Conservation (phyloP, 2,797 vertebrate species). For the Tokudaia muenninki region DNA sequence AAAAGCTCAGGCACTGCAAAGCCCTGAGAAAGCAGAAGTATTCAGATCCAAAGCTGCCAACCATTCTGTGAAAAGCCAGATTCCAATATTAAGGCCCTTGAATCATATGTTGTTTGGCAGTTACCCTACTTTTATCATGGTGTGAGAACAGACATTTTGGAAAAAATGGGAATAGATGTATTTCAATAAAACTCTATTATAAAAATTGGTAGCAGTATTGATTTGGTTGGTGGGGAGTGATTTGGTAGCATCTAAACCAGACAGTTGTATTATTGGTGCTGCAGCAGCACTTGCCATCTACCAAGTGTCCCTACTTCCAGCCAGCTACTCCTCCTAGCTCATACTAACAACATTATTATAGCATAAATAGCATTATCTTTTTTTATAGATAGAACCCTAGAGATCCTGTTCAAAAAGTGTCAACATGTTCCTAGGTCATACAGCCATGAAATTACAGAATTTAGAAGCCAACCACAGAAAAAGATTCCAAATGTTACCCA, state of each 20-base stretch:
- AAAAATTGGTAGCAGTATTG: background rate
- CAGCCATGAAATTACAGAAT: background rate
- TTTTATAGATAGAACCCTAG: background rate
- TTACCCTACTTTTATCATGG: background rate
- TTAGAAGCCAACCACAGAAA: background rate
- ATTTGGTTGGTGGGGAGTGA: background rate
- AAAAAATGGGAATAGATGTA: background rate
- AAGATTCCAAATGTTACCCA: accelerated
- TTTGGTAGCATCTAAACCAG: background rate
- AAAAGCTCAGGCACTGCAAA: constrained; percentile 3
- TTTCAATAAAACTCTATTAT: constrained; percentile 42
- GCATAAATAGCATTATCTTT: background rate
- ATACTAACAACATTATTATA: background rate
- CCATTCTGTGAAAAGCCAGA: background rate
- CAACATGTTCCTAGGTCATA: background rate
- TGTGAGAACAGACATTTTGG: background rate
- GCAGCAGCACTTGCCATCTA: background rate
- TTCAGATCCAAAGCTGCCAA: background rate
- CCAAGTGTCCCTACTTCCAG: background rate
- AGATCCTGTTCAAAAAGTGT: background rate
- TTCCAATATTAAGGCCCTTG: background rate
- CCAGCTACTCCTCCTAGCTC: background rate
- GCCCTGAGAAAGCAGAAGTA: background rate
- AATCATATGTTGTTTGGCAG: background rate
- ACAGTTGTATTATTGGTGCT: background rate